These are phyloP conservation scores for Hippocampus kuda DNA, from an alignment of 2,797 vertebrate species.

Conservation along the genomic window DNA sequence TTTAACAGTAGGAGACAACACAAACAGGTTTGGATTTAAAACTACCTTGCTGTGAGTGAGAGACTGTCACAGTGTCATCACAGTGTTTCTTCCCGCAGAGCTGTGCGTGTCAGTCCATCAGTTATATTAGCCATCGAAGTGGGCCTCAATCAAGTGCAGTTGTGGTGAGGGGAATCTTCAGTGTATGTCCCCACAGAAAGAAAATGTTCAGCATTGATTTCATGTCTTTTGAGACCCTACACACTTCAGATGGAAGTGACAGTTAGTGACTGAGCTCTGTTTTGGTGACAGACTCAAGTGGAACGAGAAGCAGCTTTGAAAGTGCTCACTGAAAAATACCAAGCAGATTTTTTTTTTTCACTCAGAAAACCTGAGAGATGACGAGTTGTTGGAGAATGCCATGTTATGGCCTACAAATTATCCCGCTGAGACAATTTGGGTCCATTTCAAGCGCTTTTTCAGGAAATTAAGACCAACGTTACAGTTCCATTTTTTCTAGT, in stretches of 20 bases:
- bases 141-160: slow-evolving; percentile 61
- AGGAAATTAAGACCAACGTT: neutral
- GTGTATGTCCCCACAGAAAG: slow-evolving; percentile 62
- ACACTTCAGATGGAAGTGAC: slow-evolving; percentile 60
- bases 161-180: slow-evolving; percentile 37
- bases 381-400: neutral
- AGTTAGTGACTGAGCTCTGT: slow-evolving; percentile 51
- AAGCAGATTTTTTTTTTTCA: slow-evolving; percentile 43
- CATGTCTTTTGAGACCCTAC: slow-evolving; percentile 49
- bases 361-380: slow-evolving; percentile 1
- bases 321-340: slow-evolving; percentile 18
- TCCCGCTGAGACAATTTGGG: neutral
- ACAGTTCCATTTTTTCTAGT: neutral
- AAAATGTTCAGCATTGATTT: slow-evolving; percentile 70
- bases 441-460: neutral
- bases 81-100: slow-evolving; percentile 42
- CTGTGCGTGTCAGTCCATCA: slow-evolving; percentile 51
- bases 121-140: slow-evolving; percentile 61
- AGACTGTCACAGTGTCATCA: slow-evolving; percentile 33
- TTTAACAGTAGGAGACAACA: slow-evolving; percentile 25
- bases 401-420: neutral
- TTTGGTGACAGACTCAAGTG: slow-evolving; percentile 39
- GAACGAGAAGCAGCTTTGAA: slow-evolving; percentile 35
- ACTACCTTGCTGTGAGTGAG: slow-evolving; percentile 25
- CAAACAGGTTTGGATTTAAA: slow-evolving; percentile 15